Base-by-base conservation (phyloP, 2,797 vertebrate species). In the Chrysolophus pictus region DNA sequence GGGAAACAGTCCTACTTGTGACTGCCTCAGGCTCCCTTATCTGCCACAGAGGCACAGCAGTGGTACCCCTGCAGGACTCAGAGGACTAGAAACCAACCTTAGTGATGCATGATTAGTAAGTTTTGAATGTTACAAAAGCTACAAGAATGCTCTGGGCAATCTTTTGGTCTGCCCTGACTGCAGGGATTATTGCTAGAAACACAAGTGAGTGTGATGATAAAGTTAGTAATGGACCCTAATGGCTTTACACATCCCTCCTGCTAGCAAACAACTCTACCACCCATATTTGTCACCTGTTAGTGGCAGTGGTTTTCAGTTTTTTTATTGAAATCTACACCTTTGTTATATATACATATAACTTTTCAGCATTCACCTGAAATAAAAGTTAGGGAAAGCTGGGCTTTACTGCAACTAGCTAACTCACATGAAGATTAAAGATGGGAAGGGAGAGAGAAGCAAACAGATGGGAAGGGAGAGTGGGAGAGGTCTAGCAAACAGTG, bases 81-180 rank as follows among this genome's bases (percentile, higher is more conserved):
- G 59, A 10, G 55, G 6, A 11, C 3, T 3, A 26, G 44, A 0
- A 0, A 28, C 56, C 44, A 56, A 17, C 41, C 74, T 28, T 62
- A 39, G 70, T 37, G 53, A 14, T 0, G 2, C 26, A 0, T 0
- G 1, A 11, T 11, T 8, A 6, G 29, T 19, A 33, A 60, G 73
- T 39, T 53, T 71, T 6, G 15, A 69, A 55, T 70, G 35, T 0
- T 29, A 17, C 14, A 42, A 79, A 29, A 70, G 18, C 86, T 41
- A 4, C 41, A 3, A 0, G 31, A 77, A 33, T 6, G 56, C 84
- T 81, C 19, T 56, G 56, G 60, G 69, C 51, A 83, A 37, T 14
- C 14, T 18, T n/a, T 56, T 8, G 4, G 1, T 35, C 84, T 64
- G 14, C 37, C 68, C 72, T 41, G 37, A 3, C 31, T 3, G 59